Conservation (phyloP, 2,797 vertebrate genomes). For the Synaphobranchus kaupii region DNA sequence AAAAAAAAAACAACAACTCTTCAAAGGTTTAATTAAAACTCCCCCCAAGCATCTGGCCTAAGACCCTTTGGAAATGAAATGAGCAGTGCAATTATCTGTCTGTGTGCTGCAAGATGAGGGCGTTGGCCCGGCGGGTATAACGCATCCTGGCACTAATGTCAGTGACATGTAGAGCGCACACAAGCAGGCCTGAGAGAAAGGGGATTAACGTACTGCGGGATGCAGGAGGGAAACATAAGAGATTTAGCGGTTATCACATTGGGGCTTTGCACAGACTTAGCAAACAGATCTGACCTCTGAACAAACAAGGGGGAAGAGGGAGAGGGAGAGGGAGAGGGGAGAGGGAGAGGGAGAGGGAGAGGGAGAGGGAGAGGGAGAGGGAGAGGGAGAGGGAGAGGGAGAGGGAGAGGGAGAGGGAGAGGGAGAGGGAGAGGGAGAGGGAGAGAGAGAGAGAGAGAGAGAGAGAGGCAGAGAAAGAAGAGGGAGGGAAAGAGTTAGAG, state of each 20-base stretch:
- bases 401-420: not conserved
- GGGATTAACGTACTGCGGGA: not conserved
- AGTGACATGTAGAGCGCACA: not conserved
- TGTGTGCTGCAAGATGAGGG: not conserved
- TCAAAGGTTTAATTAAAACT: not conserved
- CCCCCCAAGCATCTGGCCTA: not conserved
- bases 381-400: not conserved
- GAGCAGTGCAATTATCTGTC: not conserved
- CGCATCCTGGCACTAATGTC: slow-evolving; percentile 6
- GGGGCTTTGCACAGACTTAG: not conserved
- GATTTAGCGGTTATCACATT: not conserved
- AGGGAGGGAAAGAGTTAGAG: not conserved
- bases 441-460: slow-evolving; percentile 16
- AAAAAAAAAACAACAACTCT: no score
- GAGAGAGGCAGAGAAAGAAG: not conserved
- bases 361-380: slow-evolving; percentile 1
- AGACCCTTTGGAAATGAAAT: not conserved
- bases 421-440: not conserved
- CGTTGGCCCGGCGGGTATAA: not conserved
- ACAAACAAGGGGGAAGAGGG: no score
- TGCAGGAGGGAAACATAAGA: not conserved
- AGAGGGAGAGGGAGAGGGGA: not conserved
- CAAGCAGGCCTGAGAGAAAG: not conserved
- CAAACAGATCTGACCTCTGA: slow-evolving; percentile 3
- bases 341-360: not conserved